phyloP scores from a whole-genome alignment of 53 echinoderm and acorn worm genomes.

The Luidia sarsii region DNA sequence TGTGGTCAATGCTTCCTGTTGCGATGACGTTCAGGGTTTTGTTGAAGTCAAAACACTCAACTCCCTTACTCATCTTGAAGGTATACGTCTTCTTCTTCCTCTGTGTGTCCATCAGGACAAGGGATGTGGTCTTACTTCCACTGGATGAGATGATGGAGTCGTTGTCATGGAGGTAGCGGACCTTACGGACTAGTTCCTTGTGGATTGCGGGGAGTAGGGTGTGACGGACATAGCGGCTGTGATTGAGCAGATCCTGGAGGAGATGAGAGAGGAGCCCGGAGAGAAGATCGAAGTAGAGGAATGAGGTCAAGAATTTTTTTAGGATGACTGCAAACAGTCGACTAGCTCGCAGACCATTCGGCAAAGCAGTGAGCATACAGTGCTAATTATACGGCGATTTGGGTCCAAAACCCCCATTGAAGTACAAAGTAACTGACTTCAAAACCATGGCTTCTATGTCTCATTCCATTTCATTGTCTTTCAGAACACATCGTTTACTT shows the following conservation, averaged over 20 bases:
- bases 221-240: conserved; percentile 77
- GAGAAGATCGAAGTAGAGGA: neutral
- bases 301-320: neutral
- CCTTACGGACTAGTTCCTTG: conserved; percentile 83
- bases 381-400: too few species aligned
- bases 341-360: too few species aligned
- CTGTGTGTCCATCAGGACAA: conserved; percentile 79
- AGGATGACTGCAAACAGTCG: too few species aligned
- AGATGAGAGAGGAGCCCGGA: neutral
- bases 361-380: too few species aligned
- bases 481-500: too few species aligned
- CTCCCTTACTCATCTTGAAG: conserved; percentile 85
- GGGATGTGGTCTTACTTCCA: conserved; percentile 77
- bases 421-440: too few species aligned
- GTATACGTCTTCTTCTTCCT: conserved; percentile 81
- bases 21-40: conserved; percentile 81
- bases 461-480: too few species aligned
- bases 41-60: conserved; percentile 96
- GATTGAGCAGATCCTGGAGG: conserved; percentile 66
- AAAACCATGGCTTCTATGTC: too few species aligned
- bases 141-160: conserved; percentile 92
- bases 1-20: conserved; percentile 91
- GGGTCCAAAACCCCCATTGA: too few species aligned
- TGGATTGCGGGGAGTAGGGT: conserved; percentile 70
- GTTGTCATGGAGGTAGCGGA: conserved; percentile 85